Percentiles rank a stretch among this genome's conserved stretches.
Evolutionary conservation across 2,888 invertebrate genomes (phyloP).

Genomic region (Aradus depressus): DNA sequence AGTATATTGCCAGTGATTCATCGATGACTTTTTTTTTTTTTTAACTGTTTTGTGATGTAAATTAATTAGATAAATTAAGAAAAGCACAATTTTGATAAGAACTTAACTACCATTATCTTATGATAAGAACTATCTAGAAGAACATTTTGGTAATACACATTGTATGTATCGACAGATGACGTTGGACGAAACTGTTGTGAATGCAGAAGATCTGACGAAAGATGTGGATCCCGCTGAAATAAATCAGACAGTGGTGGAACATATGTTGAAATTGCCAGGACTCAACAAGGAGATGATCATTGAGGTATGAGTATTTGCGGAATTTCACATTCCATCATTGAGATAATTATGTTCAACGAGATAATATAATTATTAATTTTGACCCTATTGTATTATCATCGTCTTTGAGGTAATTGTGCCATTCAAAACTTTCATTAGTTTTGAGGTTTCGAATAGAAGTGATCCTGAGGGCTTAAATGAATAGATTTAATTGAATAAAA

Average conservation of each 20-base stretch:
- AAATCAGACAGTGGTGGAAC: constrained; percentile 64
- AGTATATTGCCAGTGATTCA: too few relatives aligned
- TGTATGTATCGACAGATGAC: too few relatives aligned
- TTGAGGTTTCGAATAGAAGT: too few relatives aligned
- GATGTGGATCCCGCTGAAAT: constrained; percentile 38
- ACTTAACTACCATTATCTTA: too few relatives aligned
- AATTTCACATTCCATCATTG: too few relatives aligned
- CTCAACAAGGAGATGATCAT: constrained; percentile 60
- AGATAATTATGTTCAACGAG: background rate
- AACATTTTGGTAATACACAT: too few relatives aligned
- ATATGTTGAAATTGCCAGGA: constrained; percentile 70
- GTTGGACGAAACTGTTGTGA: constrained; percentile 18
- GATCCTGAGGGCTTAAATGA: too few relatives aligned
- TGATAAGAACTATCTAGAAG: too few relatives aligned
- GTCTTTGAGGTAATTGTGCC: background rate
- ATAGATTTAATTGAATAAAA: too few relatives aligned
- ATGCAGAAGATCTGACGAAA: constrained; percentile 16
- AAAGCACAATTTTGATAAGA: too few relatives aligned
- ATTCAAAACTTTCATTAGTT: too few relatives aligned
- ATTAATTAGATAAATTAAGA: too few relatives aligned
- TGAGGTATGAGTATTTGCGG: constrained; percentile 40
- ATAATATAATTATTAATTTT: background rate
- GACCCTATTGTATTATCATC: background rate
- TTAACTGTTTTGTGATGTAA: background rate
- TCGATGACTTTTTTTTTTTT: constrained; percentile 6